Base-by-base conservation (phyloP, 2,113 vertebrate species). In the Chaetorhynchus papuensis region DNA sequence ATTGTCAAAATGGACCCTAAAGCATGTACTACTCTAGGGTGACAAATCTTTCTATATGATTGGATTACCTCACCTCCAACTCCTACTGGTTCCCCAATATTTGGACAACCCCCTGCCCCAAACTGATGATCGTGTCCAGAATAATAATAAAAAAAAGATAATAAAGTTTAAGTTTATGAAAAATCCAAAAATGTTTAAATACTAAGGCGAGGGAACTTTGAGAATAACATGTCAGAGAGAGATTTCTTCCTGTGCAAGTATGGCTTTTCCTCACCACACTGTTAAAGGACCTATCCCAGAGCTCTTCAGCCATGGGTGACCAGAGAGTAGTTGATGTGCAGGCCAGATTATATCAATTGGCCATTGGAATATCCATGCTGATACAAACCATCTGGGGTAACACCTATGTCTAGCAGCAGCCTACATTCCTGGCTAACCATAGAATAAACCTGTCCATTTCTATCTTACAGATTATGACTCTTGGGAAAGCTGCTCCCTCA, bases 81-180 rank as follows among this genome's bases (percentile, higher is more conserved):
- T 63, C 24, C 30, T 75, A 66, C 39, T 39, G 31, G 4, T 42
- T 82, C 17, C 10, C 15, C 7, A 12, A 3, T 59, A 64, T 60
- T 37, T 65, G 57, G 44, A 31, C 16, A 19, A 1, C 1, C 2
- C 3, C 1, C 6, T 11, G 2, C 8, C 3, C 9, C 5, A 37
- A 39, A 56, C 3, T 14, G n/a, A 81, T 76, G 9, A 44, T 13
- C 8, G 65, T 1, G 2, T 12, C 10, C 24, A 72, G 31, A 59
- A 69, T 15, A 10, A 4, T n/a, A 35, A 47, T 47, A 66, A 57
- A 20, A 30, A 27, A 57, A 86, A 33, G 3, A 35, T 39, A 52
- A 49, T 10, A 27, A 71, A 54, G 4, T 20, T n/a, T 16, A 65
- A 6, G 1, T 64, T 68, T 45, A 75, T 44, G 27, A 66, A 83